Evolutionary conservation across 37 sponge, comb jelly and placozoan genomes (phyloP).

Genomic region (Chondrilla cf. caribensis): DNA sequence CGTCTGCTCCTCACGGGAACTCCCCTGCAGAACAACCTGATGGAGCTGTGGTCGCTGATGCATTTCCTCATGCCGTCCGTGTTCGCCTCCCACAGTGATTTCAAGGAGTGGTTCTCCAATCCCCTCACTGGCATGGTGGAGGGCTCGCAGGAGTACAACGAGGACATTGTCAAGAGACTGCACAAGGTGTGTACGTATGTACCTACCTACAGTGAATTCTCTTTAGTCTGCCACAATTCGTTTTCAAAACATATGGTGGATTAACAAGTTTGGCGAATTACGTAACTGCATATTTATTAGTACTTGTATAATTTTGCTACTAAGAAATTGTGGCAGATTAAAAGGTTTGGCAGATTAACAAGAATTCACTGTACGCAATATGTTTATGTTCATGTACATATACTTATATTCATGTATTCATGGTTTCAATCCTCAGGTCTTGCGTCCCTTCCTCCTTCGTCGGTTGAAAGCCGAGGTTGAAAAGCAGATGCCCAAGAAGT

Average conservation of each 20-base stretch:
- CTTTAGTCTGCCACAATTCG: too few species aligned
- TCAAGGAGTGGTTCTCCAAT: constrained; percentile 99
- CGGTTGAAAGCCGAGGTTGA: constrained; percentile 96
- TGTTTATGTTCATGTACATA: too few species aligned
- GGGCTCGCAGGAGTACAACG: constrained; percentile 96
- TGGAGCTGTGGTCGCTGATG: constrained; percentile 99
- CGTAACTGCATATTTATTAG: too few species aligned
- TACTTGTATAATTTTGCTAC: too few species aligned
- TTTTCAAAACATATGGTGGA: too few species aligned
- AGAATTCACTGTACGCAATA: too few species aligned
- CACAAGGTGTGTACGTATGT: constrained; percentile 75
- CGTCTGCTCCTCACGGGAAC: constrained; percentile 97
- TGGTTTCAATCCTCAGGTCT: constrained; percentile 50
- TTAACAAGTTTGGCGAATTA: too few species aligned
- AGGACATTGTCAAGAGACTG: constrained; percentile 86
- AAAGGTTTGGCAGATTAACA: too few species aligned
- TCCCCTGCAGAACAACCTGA: constrained; percentile 96
- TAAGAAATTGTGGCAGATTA: too few species aligned
- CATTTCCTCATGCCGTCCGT: constrained; percentile 99
- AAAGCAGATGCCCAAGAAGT: constrained; percentile 97
- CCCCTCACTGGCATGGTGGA: constrained; percentile 99
- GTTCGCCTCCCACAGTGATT: constrained; percentile 94
- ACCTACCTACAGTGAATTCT: background rate
- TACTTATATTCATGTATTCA: too few species aligned
- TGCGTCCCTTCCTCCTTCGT: constrained; percentile 94